Base-by-base conservation (phyloP, 2,888 invertebrate species). In the Sesamia inferens region DNA sequence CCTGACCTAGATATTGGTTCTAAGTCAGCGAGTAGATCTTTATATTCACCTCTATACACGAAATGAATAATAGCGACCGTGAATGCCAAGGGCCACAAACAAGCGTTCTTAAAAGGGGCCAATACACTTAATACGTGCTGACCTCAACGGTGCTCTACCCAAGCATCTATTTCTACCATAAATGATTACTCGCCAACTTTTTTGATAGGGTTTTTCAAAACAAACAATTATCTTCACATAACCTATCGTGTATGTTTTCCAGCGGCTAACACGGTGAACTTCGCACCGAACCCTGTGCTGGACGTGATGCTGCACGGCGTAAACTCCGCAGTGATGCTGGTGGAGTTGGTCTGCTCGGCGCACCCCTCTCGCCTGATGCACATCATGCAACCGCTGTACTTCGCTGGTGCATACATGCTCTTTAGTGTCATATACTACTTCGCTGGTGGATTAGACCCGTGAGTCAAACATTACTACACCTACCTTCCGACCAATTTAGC, bases 391-490 rank as follows among this genome's bases (percentile, higher is more conserved):
- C 97, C 97, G n/a, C 94, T 97, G 42, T 95, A 97, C 81, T 97
- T 98, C 92, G 97, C 97, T 14, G 90, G 97, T 24, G 94, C 96
- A 19, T 98, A 98, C 92, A 96, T 97, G 73, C 90, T 97, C 64
- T 98, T 98, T 91, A 97, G 97, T 31, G 93, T 97, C 62, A 94
- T 97, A 66, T 98, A 98, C 91, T 98, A 97, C 91, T 91, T 96
- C 75, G 97, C 97, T 62, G 98, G 98, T 62, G 98, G 98, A 74
- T 96, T 97, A 24, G 97, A 98, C 91, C 97, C 97, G 97, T 97
- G 88, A 95, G 97, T 82, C 14, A 48, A 3, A 10, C 2, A 19
- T 55, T 22, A 47, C 13, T 42, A 19, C 11, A 48, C 14, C 54
- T 69, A 24, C 5, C 14, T 68, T 51, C 57, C 16, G 5, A n/a